Evolutionary conservation across 2,797 vertebrate genomes (phyloP).

Genomic region (Sebastolobus altivelis): DNA sequence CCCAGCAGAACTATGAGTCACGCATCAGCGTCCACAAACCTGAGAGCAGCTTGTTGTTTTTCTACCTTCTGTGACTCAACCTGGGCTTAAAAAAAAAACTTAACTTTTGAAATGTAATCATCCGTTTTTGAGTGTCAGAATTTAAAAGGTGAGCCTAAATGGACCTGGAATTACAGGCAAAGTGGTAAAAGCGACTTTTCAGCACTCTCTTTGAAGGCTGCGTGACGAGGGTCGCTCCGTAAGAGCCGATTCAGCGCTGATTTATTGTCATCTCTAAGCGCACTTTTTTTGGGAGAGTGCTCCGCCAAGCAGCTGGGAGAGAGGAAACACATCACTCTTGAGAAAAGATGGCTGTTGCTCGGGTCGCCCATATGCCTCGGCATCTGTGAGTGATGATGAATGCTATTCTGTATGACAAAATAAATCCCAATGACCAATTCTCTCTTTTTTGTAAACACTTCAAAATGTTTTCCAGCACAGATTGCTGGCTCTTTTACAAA

Average conservation of each 20-base stretch:
- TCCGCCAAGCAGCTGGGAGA: conserved; percentile 64
- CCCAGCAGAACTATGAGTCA: conserved; percentile 34
- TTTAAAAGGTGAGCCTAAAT: conserved; percentile 41
- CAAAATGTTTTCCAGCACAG: background rate
- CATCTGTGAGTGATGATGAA: conserved; percentile 57
- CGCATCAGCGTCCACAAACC: conserved; percentile 23
- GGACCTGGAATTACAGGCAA: conserved; percentile 37
- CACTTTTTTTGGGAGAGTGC: conserved; percentile 43
- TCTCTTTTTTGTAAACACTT: conserved; percentile 42
- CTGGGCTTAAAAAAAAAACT: background rate
- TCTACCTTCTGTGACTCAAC: conserved; percentile 19
- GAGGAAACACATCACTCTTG: conserved; percentile 59
- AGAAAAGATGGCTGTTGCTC: conserved; percentile 61
- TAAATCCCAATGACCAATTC: conserved; percentile 43
- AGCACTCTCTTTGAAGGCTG: conserved; percentile 31
- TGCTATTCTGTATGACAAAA: conserved; percentile 46
- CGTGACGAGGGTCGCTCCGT: conserved; percentile 33
- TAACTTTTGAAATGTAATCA: conserved; percentile 26
- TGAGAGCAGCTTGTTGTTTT: background rate
- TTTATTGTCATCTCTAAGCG: conserved; percentile 59
- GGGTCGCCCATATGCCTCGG: conserved; percentile 66
- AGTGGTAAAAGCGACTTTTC: conserved; percentile 50
- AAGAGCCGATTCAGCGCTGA: conserved; percentile 50
- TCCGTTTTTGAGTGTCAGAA: conserved; percentile 25
- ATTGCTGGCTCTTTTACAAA: conserved; percentile 2